phyloP scores from a whole-genome alignment of 2,797 vertebrate species.

The Chelonia mydas region DNA sequence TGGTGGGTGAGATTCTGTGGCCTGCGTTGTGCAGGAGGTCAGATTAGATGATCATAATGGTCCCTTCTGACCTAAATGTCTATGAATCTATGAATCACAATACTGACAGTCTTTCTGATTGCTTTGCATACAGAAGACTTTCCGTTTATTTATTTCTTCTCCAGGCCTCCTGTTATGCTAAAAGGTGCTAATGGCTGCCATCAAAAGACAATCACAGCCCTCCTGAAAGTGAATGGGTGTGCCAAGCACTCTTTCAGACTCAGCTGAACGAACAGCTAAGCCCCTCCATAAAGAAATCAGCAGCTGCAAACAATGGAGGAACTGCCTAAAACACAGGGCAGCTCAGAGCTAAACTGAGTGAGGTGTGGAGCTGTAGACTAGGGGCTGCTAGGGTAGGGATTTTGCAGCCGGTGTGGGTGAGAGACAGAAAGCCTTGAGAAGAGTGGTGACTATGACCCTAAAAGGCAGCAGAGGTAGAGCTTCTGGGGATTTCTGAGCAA shows the following conservation, averaged over 20 bases:
- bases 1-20: no score
- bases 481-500: background rate
- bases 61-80: no score
- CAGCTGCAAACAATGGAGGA: background rate
- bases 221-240: background rate
- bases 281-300: background rate
- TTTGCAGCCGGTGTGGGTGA: background rate
- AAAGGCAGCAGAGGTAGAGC: background rate
- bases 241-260: background rate
- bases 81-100: no score
- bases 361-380: background rate
- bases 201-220: no score
- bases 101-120: background rate
- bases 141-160: background rate
- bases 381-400: background rate
- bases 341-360: background rate
- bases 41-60: no score
- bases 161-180: background rate
- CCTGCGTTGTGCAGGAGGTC: no score
- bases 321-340: background rate
- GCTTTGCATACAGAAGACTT: background rate
- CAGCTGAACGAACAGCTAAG: background rate
- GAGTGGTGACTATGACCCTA: background rate
- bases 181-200: background rate
- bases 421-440: background rate